These are phyloP conservation scores for Panonychus citri DNA, from an alignment of 1,140 invertebrate species.

Conservation along the genomic window DNA sequence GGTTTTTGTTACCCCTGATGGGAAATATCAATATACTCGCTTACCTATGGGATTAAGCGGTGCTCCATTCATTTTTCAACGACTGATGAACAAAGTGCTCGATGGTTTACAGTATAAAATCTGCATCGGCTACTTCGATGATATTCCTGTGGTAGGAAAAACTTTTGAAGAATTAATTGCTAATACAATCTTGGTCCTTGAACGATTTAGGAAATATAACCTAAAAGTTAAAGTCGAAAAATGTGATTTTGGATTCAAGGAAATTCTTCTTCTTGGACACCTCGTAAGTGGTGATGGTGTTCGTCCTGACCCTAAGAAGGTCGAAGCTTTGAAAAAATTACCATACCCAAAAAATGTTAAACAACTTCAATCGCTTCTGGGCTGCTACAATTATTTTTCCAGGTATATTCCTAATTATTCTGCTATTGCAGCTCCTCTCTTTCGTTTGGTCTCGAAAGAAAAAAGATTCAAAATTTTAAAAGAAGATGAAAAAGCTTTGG, in stretches of 20 bases:
- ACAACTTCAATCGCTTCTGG: not conserved
- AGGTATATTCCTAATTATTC: not conserved
- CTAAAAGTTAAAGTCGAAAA: constrained; percentile 20
- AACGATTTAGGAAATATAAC: constrained; percentile 11
- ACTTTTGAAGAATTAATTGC: constrained; percentile 13
- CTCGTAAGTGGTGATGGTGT: constrained; percentile 8
- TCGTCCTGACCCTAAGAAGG: not conserved
- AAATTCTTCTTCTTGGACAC: constrained; percentile 16
- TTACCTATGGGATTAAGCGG: constrained; percentile 15
- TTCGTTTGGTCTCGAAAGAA: constrained; percentile 14
- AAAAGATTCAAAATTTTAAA: constrained; percentile 1
- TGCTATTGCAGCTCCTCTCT: not conserved
- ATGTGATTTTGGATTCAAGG: constrained; percentile 16
- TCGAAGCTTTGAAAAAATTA: not conserved
- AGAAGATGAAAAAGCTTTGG: not conserved
- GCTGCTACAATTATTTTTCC: not conserved
- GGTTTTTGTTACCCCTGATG: constrained; percentile 22
- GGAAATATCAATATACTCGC: constrained; percentile 20
- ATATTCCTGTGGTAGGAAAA: constrained; percentile 14
- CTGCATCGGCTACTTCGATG: constrained; percentile 15
- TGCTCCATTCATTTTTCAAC: constrained; percentile 16
- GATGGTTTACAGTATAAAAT: constrained; percentile 1
- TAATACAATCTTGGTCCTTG: constrained; percentile 3
- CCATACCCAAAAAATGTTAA: constrained; percentile 5
- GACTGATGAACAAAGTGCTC: constrained; percentile 13